Base-by-base conservation (phyloP, 2,113 vertebrate genomes). In the Phainopepla nitens region DNA sequence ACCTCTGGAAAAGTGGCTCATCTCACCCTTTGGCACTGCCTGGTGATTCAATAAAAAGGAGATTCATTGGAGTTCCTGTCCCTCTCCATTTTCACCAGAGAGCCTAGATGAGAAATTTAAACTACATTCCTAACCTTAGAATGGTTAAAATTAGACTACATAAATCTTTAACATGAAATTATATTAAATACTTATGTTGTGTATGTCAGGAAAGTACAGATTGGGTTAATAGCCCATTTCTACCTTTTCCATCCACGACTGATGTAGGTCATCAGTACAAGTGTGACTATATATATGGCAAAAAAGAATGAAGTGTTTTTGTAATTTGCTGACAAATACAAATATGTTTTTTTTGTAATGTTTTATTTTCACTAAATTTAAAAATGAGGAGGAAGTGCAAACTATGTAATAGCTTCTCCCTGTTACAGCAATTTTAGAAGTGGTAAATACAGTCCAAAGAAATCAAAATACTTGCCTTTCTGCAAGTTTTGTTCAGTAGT, bases 381-480 rank as follows among this genome's bases (percentile, higher is more conserved):
- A 53, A 58, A 75, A 70, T 1, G 0, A 3, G 8, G 4, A 69
- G 20, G 44, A 77, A 23, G 9, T 62, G 23, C 19, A 82, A 68
- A 53, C 36, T 72, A n/a, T 41, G 11, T 18, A 45, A 35, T 31
- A 53, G 21, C 19, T 41, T 76, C 45, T 56, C 70, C 18, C 10
- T 71, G 18, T 39, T 45, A 60, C 18, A 91, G 8, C 13, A 50
- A 25, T 47, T 78, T 61, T 14, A 58, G 35, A 39, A 49, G 28
- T 20, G 35, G 33, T 60, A 93, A 96, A 83, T 54, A 80, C 62
- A 66, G 57, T 69, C 41, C 13, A 57, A 86, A 31, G 65, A 84
- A 73, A 84, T 20, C 11, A 83, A 80, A 91, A 64, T 72, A 78
- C 97, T 97, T 97, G 91, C 97, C 98, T 98, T 98, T 97, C 93